A percentile compares a stretch with the other conserved stretches of the same genome.
phyloP scores from a whole-genome alignment of 2,888 invertebrate genomes.

The Dicyrtomina minuta region DNA sequence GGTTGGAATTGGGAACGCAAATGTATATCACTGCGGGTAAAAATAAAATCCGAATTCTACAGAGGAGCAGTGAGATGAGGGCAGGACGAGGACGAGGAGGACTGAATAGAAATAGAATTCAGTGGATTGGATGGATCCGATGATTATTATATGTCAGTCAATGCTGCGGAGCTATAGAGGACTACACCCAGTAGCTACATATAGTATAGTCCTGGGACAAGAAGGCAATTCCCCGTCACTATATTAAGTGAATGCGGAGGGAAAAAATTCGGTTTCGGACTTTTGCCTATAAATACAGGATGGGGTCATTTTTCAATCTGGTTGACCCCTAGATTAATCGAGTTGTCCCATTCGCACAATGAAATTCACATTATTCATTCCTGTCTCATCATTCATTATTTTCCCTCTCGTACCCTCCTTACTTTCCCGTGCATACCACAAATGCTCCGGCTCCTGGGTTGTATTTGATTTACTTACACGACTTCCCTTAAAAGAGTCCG shows the following conservation, averaged over 20 bases:
- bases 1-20: background rate
- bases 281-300: constrained; percentile 28
- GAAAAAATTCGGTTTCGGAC: constrained; percentile 27
- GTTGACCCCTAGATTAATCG: constrained; percentile 50
- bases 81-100: too few species aligned
- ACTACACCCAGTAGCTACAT: too few species aligned
- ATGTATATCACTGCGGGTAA: background rate
- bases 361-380: constrained; percentile 49
- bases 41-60: background rate
- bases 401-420: background rate
- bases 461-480: too few species aligned
- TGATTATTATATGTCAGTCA: constrained; percentile 26
- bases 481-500: too few species aligned
- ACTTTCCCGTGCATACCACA: too few species aligned
- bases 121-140: constrained; percentile 29
- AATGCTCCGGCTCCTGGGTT: too few species aligned
- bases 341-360: constrained; percentile 47
- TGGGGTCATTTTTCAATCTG: constrained; percentile 50
- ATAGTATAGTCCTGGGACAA: constrained; percentile 18
- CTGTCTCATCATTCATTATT: constrained; percentile 16
- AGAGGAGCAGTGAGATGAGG: too few species aligned
- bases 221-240: background rate
- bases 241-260: constrained; percentile 7
- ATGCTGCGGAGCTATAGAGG: background rate
- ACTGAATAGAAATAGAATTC: constrained; percentile 9